Evolutionary conservation across 2,113 vertebrate species (phyloP).

Genomic region (Potamarius usumacintae): DNA sequence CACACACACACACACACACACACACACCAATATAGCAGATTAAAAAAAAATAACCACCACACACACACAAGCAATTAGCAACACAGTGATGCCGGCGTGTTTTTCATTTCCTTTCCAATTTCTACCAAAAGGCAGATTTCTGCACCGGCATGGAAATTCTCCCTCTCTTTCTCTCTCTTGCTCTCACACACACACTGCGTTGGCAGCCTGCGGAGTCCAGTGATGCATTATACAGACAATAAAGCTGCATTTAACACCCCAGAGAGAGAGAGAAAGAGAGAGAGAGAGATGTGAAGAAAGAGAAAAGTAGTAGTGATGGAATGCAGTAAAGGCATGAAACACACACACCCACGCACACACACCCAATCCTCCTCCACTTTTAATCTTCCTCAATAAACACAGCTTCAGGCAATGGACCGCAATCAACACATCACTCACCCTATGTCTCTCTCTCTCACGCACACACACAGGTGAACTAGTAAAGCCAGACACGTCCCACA

Average conservation of each 20-base stretch:
- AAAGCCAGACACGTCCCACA: neutral
- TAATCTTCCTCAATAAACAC: conserved; percentile 47
- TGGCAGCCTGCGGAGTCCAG: conserved; percentile 45
- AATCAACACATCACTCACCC: conserved; percentile 43
- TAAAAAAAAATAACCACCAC: conserved; percentile 20
- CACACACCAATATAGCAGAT: conserved; percentile 15
- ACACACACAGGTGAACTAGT: neutral
- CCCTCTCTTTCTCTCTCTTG: neutral
- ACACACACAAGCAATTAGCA: conserved; percentile 38
- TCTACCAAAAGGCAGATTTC: conserved; percentile 32
- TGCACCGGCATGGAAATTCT: conserved; percentile 35
- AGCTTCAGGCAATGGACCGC: conserved; percentile 33
- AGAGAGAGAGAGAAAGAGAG: conserved; percentile 14
- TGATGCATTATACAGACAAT: conserved; percentile 60
- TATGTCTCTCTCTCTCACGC: neutral
- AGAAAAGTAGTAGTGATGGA: conserved; percentile 9
- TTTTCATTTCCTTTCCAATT: conserved; percentile 45
- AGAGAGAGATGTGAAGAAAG: neutral
- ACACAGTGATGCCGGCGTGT: conserved; percentile 20
- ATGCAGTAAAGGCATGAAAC: conserved; percentile 24
- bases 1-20: conserved; percentile 32
- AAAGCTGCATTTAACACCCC: conserved; percentile 57
- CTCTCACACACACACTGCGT: neutral
- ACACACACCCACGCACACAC: neutral
- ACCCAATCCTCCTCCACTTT: conserved; percentile 40